Evolutionary conservation across 2,888 invertebrate species (phyloP).

Genomic region (Mimumesa dahlbomi): DNA sequence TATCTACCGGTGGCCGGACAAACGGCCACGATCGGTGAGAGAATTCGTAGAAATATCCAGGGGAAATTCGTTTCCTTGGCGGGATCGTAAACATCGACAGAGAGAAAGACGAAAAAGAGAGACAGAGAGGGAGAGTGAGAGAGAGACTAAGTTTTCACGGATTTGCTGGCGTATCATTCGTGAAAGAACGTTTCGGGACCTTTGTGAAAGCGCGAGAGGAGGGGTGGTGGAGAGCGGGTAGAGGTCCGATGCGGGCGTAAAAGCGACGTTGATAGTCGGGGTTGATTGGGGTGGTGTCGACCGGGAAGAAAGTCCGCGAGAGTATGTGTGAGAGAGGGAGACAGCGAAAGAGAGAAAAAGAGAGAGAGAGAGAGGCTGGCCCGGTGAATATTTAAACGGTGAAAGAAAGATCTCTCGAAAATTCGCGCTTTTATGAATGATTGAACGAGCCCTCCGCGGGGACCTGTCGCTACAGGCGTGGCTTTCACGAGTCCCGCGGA

Average conservation of each 20-base stretch:
- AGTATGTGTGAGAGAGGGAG: too few relatives aligned
- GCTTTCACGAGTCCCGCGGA: slow-evolving; percentile 34
- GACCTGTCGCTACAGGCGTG: slow-evolving; percentile 33
- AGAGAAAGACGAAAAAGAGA: too few relatives aligned
- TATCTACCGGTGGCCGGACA: not conserved
- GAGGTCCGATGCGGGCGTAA: slow-evolving; percentile 36
- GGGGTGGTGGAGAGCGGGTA: not conserved
- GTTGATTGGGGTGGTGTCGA: slow-evolving; percentile 31
- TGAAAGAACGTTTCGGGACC: slow-evolving; percentile 13
- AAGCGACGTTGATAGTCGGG: slow-evolving; percentile 45
- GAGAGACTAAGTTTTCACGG: slow-evolving; percentile 29
- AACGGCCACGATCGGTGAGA: not conserved
- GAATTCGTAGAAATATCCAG: not conserved
- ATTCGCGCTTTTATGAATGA: slow-evolving; percentile 74
- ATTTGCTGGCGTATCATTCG: slow-evolving; percentile 38
- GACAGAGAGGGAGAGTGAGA: too few relatives aligned
- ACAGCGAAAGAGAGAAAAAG: too few relatives aligned
- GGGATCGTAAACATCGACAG: slow-evolving; percentile 27
- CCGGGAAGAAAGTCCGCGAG: slow-evolving; percentile 9
- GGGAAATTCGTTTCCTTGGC: slow-evolving; percentile 3
- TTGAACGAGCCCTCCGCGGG: slow-evolving; percentile 62
- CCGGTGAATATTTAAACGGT: slow-evolving; percentile 71
- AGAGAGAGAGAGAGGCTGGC: slow-evolving; percentile 15
- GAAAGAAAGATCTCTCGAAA: slow-evolving; percentile 66
- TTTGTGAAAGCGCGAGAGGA: slow-evolving; percentile 9